phyloP scores from a whole-genome alignment of 2,113 vertebrate species.

The Pangasianodon hypophthalmus region DNA sequence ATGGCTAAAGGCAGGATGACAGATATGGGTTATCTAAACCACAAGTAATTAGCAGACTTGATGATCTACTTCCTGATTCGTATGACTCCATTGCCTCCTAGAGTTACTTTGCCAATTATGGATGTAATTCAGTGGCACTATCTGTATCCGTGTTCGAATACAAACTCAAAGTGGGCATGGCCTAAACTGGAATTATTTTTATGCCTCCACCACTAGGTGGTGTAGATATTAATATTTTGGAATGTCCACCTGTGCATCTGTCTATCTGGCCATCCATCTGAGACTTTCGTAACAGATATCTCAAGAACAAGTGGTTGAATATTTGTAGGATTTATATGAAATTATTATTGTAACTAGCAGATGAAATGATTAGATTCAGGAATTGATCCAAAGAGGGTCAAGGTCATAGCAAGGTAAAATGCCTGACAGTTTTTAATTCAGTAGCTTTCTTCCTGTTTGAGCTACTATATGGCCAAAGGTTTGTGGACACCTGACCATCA shows the following conservation, averaged over 20 bases:
- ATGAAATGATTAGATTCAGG: too few species aligned
- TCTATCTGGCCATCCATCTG: not conserved
- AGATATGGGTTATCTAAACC: not conserved
- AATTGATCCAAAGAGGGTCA: too few species aligned
- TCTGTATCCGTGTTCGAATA: not conserved
- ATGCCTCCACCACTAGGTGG: not conserved
- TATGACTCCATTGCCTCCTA: conserved; percentile 7
- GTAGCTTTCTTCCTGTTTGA: too few species aligned
- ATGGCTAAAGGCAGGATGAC: conserved; percentile 2
- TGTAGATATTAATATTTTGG: not conserved
- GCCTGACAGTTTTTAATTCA: too few species aligned
- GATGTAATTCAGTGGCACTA: not conserved
- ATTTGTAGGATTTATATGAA: not conserved
- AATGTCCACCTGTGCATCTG: not conserved
- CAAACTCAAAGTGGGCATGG: not conserved
- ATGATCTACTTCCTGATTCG: not conserved
- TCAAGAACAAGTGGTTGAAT: not conserved
- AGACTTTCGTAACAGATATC: not conserved
- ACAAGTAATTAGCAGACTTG: not conserved
- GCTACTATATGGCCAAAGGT: too few species aligned
- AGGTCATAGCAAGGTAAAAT: too few species aligned
- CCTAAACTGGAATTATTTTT: not conserved
- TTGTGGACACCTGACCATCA: too few species aligned
- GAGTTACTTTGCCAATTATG: not conserved
- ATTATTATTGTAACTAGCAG: not conserved